phyloP scores from a whole-genome alignment of 2,797 vertebrate species.

The Anisognathus igniventris region DNA sequence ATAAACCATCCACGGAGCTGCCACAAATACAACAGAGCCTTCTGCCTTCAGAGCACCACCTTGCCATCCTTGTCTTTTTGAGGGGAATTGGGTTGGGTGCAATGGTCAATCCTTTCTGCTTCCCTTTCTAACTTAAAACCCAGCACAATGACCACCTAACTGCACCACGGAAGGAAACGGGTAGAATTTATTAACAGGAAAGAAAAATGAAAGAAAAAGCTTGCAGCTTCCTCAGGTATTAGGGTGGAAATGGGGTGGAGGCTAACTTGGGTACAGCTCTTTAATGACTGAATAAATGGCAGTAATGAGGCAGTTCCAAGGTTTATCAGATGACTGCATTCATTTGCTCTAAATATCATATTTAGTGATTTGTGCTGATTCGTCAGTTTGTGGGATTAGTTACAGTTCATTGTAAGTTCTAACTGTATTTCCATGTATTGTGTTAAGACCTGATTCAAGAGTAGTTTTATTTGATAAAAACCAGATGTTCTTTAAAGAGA shows the following conservation, averaged over 20 bases:
- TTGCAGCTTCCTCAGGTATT: background rate
- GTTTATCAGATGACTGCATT: slow-evolving; percentile 55
- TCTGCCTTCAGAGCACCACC: background rate
- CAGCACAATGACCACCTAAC: background rate
- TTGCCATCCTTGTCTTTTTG: background rate
- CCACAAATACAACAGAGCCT: background rate
- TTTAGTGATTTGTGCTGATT: slow-evolving; percentile 71
- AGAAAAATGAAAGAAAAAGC: background rate
- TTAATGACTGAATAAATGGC: background rate
- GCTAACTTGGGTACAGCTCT: background rate
- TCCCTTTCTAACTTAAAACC: background rate
- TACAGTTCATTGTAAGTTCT: slow-evolving; percentile 71
- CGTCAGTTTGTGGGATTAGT: slow-evolving; percentile 70
- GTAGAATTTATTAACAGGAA: background rate
- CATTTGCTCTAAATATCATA: slow-evolving; percentile 57
- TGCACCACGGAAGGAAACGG: background rate
- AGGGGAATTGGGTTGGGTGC: background rate
- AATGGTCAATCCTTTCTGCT: background rate
- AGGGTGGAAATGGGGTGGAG: background rate
- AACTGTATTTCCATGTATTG: slow-evolving; percentile 69
- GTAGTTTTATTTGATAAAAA: slow-evolving; percentile 71
- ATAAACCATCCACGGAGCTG: background rate
- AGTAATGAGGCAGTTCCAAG: slow-evolving; percentile 5
- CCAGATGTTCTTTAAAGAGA: slow-evolving; percentile 69
- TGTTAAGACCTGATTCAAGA: slow-evolving; percentile 68